Base-by-base conservation (phyloP, 2,888 invertebrate species). In the Leucoptera coffeella region DNA sequence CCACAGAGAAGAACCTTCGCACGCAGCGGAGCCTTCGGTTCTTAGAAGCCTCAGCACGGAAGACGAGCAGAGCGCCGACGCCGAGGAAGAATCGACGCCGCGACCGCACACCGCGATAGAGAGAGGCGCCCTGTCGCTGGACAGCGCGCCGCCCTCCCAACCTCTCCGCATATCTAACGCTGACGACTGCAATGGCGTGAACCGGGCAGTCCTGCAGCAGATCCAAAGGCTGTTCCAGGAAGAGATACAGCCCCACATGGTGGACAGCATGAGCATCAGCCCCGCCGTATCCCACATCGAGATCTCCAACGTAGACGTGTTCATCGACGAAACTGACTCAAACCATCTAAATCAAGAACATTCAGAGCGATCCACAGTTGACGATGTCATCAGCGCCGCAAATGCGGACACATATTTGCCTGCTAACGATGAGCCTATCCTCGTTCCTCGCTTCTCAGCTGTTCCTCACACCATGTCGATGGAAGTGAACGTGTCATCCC, bases 211-310 rank as follows among this genome's bases (percentile, higher is more conserved):
- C 19, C 39, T 71, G 29, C 61, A 59, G 28, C 69, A 71, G 41
- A 60, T 71, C 36, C 65, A 67, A 40, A 57, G 56, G 37, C 45
- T 71, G 23, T 69, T 71, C 32, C 57, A 52, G 21, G 64, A 62
- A 28, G 65, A 60, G 29, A 12, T 11, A 7, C 35, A 58, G 14
- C 45, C 50, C 14, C 43, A 37, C 17, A 34, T 48, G 12, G 50
- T 53, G 30, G 36, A n/a, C n/a, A n/a, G n/a, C n/a, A n/a, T n/a
- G n/a, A n/a, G n/a, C n/a, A n/a, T n/a, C n/a, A 42, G 1, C 25
- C 49, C 56, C 2, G 49, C 47, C 28, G 48, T 57, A 29, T 58
- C 62, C 0, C 61, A 56, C 35, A 48, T 58, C 8, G 59, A 67
- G 40, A 49, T 57, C 36, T 62, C 64, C 1, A 53, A 60, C 36